Base-by-base conservation (phyloP, 2,113 vertebrate species). In the Odontophorus gujanensis region DNA sequence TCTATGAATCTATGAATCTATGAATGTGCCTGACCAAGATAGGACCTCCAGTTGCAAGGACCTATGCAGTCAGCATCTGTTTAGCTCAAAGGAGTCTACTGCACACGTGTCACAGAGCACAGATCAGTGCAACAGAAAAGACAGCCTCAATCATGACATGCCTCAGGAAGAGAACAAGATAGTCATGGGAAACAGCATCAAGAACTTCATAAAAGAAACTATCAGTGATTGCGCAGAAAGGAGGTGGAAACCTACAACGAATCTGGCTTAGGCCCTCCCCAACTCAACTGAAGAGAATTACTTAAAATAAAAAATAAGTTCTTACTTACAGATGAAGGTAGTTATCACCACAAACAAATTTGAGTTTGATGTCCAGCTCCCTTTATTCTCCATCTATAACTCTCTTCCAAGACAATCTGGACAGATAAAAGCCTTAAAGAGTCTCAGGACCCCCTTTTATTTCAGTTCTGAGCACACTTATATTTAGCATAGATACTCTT, bases 391-490 rank as follows among this genome's bases (percentile, higher is more conserved):
- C 26, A 76, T 62, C 43, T 24, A 53, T 17, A 36, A 32, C 15
- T 65, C 45, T 79, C 38, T 80, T 68, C 34, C 50, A 87, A 62
- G 55, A 71, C 2, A 6, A 87, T 82, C 78, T 87, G 59, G 42
- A 43, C 85, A 11, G 20, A 32, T 80, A 43, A 83, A 85, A 92
- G 68, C 36, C 36, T 74, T 51, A 47, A n/a, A 28, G 61, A 91
- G 68, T 17, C 24, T 57, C 81, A 87, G 34, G 57, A 87, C n/a
- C 21, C 17, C 5, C 32, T 59, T 80, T 87, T 92, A 80, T 82
- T 92, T 76, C 81, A 81, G 28, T 74, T 88, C 77, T 83, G 75
- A 50, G 20, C 73, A 45, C 10, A 4, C 32, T 53, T 95, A 78
- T 85, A 87, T 45, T 96, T 92, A 93, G 59, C 43, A 67, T 32